These are phyloP conservation scores for Natator depressus DNA, from an alignment of 2,113 vertebrate species.

Conservation along the genomic window DNA sequence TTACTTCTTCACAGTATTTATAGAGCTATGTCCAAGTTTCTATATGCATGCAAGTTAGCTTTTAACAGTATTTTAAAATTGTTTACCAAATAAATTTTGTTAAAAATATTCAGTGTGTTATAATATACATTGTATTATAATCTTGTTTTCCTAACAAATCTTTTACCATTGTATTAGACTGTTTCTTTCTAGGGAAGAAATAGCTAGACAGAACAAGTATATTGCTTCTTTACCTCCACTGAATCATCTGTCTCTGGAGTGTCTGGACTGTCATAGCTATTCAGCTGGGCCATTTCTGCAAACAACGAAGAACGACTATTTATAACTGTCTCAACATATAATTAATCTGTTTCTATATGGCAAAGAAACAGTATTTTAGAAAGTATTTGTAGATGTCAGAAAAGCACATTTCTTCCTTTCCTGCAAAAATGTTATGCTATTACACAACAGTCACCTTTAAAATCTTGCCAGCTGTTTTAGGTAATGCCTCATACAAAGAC, in stretches of 20 bases:
- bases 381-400: neutral
- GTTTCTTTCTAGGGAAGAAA: slow-evolving; percentile 31
- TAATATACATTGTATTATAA: neutral
- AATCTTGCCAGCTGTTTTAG: neutral
- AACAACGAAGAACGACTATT: slow-evolving; percentile 63
- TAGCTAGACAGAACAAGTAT: slow-evolving; percentile 40
- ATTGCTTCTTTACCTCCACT: slow-evolving; percentile 84
- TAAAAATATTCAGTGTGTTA: slow-evolving; percentile 49
- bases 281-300: slow-evolving; percentile 97
- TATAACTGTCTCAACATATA: slow-evolving; percentile 67
- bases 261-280: slow-evolving; percentile 95
- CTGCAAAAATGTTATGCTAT: slow-evolving; percentile 32
- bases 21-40: neutral
- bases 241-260: slow-evolving; percentile 95
- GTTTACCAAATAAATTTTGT: slow-evolving; percentile 6
- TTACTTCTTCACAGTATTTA: neutral
- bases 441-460: slow-evolving; percentile 54
- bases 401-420: neutral
- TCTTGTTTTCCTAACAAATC: neutral
- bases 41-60: neutral
- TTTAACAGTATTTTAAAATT: slow-evolving; percentile 44
- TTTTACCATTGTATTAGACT: slow-evolving; percentile 31
- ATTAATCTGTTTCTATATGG: slow-evolving; percentile 62
- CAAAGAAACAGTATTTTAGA: slow-evolving; percentile 51
- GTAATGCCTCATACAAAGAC: slow-evolving; percentile 6